Evolutionary conservation across 2,888 invertebrate species (phyloP).

Genomic region (Notocelia uddmanniana): DNA sequence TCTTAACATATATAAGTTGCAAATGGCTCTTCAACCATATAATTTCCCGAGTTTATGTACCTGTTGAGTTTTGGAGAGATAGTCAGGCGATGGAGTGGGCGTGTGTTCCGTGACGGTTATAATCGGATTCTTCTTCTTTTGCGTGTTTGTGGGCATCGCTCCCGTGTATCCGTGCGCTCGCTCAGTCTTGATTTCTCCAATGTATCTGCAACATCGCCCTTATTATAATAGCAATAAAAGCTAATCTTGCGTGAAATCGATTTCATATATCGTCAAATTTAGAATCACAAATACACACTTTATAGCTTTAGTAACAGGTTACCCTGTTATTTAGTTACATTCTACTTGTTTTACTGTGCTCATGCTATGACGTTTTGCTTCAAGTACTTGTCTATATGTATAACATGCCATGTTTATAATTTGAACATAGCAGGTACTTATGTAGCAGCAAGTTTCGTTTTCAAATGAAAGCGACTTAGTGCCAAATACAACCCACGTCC

Average conservation of each 20-base stretch:
- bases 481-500: constrained; percentile 31
- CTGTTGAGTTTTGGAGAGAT: constrained; percentile 89
- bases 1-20: constrained; percentile 11
- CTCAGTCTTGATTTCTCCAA: constrained; percentile 89
- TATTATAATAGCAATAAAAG: constrained; percentile 2
- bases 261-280: constrained; percentile 11
- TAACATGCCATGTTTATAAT: constrained; percentile 33
- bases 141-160: constrained; percentile 77
- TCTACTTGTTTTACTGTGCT: constrained; percentile 42
- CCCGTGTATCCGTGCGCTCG: constrained; percentile 83
- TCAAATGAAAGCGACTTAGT: constrained; percentile 29
- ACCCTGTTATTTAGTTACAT: constrained; percentile 47
- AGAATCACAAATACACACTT: constrained; percentile 26
- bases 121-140: constrained; percentile 95
- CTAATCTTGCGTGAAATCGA: not conserved
- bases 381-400: constrained; percentile 24
- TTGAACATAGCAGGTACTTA: constrained; percentile 19
- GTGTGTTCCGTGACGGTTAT: constrained; percentile 99
- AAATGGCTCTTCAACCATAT: too few species aligned
- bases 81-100: constrained; percentile 96
- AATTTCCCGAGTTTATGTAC: constrained; percentile 56
- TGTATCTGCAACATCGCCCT: constrained; percentile 83
- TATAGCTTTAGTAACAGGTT: constrained; percentile 3
- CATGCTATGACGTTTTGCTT: constrained; percentile 34
- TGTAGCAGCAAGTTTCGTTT: constrained; percentile 7